Evolutionary conservation across 2,113 vertebrate species (phyloP).

Genomic region (Felis chaus): DNA sequence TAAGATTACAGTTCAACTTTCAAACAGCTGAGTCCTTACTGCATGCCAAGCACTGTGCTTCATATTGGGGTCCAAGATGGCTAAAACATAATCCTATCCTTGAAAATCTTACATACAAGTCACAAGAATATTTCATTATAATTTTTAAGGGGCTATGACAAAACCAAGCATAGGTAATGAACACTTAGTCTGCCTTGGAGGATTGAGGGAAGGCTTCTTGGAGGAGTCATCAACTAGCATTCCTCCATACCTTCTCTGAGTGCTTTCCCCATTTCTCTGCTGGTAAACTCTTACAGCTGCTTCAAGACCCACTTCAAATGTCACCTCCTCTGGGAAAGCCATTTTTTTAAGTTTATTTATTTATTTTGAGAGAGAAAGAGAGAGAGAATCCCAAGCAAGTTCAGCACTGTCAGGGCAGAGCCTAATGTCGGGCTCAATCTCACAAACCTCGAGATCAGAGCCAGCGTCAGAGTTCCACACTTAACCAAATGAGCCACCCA

Average conservation of each 20-base stretch:
- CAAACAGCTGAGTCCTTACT: not conserved
- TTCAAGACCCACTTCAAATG: not conserved
- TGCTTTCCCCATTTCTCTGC: not conserved
- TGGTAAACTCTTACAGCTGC: not conserved
- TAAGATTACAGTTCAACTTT: not conserved
- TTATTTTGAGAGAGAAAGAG: no score
- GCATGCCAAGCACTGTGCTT: not conserved
- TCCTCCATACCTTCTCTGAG: not conserved
- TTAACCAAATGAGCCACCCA: no score
- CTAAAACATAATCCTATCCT: not conserved
- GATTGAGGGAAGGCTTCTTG: not conserved
- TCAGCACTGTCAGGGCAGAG: no score
- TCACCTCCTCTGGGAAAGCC: not conserved
- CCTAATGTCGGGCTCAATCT: no score
- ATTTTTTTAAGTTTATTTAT: not conserved
- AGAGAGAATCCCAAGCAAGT: no score
- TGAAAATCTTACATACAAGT: constrained; percentile 2
- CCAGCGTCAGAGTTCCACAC: no score
- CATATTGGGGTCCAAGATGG: not conserved
- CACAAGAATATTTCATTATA: constrained; percentile 3
- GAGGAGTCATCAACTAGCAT: not conserved
- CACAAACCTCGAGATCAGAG: no score
- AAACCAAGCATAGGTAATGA: not conserved
- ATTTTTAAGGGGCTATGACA: not conserved
- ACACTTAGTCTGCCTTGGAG: not conserved